These are phyloP conservation scores for Brachionichthys hirsutus DNA, from an alignment of 2,113 vertebrate genomes.

Conservation along the genomic window DNA sequence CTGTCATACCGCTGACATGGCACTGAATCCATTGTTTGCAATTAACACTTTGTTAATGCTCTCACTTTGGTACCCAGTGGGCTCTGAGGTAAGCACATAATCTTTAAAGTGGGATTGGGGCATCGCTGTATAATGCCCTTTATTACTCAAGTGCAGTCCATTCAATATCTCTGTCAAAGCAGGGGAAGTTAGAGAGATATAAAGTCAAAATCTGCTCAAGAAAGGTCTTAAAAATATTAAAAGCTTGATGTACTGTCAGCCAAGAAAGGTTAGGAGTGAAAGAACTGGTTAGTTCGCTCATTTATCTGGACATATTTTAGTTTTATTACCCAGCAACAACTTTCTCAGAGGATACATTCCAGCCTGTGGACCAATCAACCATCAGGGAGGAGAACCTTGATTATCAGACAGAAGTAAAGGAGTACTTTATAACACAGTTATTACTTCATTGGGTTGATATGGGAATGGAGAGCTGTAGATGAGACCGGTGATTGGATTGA, in stretches of 20 bases:
- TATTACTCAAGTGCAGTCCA: conserved; percentile 56
- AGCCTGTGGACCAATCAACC: too few relatives aligned
- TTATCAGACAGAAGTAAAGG: too few relatives aligned
- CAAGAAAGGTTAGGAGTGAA: conserved; percentile 3
- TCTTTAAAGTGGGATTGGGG: conserved; percentile 64
- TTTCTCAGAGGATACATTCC: not conserved
- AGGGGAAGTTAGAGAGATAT: conserved; percentile 41
- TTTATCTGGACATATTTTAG: not conserved
- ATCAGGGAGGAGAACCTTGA: too few relatives aligned
- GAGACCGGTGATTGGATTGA: too few relatives aligned
- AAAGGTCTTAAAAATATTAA: conserved; percentile 22
- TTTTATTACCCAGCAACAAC: conserved; percentile 4
- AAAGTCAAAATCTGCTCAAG: conserved; percentile 21
- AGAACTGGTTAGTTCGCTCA: not conserved
- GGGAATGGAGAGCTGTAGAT: too few relatives aligned
- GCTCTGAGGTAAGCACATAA: conserved; percentile 66
- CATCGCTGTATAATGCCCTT: conserved; percentile 61
- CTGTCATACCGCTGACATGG: conserved; percentile 54
- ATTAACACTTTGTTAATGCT: conserved; percentile 69
- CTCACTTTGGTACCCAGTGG: conserved; percentile 50
- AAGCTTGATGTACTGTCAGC: conserved; percentile 3
- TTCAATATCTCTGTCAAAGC: conserved; percentile 49
- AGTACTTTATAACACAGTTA: too few relatives aligned
- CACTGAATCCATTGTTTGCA: conserved; percentile 61
- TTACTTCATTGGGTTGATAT: too few relatives aligned